Base-by-base conservation (phyloP, 2,797 vertebrate species). In the Myiothlypis chrysogaster region DNA sequence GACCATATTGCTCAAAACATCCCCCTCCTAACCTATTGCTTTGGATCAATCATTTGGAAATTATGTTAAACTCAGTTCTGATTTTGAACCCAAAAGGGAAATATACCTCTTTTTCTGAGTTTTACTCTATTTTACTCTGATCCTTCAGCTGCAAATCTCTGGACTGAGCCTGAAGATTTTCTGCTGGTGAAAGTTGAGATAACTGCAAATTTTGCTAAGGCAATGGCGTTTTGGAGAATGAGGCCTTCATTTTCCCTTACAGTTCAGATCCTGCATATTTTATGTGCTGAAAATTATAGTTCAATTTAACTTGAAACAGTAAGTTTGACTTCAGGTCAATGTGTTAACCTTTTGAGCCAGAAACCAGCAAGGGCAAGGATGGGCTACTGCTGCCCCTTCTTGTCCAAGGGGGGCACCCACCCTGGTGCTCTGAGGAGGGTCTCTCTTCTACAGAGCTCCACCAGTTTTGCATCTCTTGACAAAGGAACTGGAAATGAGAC, bases 41-140 rank as follows among this genome's bases (percentile, higher is more conserved):
- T 57, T 76, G 35, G 65, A 65, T 90, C 47, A 65, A 56, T 95
- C 86, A 84, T 69, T 91, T 69, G 39, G 73, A 96, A 96, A 97
- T 89, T 35, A 85, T 24, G 28, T 80, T 77, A 82, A 46, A 47
- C 34, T 34, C 61, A 43, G 73, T 37, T 75, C 57, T 83, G 41
- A 60, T 78, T 90, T 60, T 69, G 50, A 90, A 87, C 2, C 16
- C 73, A 71, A 78, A 93, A 64, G 60, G 64, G 61, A 83, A 83
- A 95, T 21, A 47, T 0, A 46, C 17, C 19, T 43, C 24, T 73
- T 30, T 68, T 75, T 15, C 46, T 27, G 59, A 93, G 46, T 76
- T 87, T 93, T 49, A 55, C 77, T 61, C 43, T 91, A 34, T 76
- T 87, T 92, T 46, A 55, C 75, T 64, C 44, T 92, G 46, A 61